A percentile compares a stretch with the other conserved stretches of the same genome.
phyloP scores from a whole-genome alignment of 37 sponge, comb jelly and placozoan genomes.

The Aphrocallistes beatrix region DNA sequence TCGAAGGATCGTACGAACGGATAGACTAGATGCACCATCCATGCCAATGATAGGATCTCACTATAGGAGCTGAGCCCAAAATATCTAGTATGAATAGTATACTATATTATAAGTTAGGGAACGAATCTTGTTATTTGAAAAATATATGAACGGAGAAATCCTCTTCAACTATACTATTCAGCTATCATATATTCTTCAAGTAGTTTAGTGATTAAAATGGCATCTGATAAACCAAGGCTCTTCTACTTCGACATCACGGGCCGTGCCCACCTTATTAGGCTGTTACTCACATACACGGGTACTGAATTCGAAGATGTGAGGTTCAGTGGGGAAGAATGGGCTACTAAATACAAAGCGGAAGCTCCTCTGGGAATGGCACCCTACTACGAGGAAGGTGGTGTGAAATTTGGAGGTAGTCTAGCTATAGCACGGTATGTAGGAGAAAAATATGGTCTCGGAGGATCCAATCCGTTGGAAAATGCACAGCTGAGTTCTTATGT shows the following conservation, averaged over 20 bases:
- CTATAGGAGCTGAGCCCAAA: too few relatives aligned
- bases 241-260: neutral
- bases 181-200: too few relatives aligned
- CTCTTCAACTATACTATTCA: too few relatives aligned
- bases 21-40: too few relatives aligned
- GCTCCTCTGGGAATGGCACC: neutral
- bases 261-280: neutral
- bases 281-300: neutral
- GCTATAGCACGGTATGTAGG: neutral
- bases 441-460: neutral
- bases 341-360: neutral
- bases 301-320: neutral
- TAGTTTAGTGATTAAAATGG: too few relatives aligned
- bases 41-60: too few relatives aligned
- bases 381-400: constrained; percentile 9
- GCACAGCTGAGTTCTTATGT: neutral
- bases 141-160: too few relatives aligned
- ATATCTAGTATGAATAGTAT: too few relatives aligned
- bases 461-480: neutral
- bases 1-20: too few relatives aligned
- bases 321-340: neutral
- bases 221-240: neutral
- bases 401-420: neutral
- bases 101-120: too few relatives aligned
- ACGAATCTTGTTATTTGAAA: too few relatives aligned